Percentiles rank a stretch among this genome's conserved stretches.
Conservation (phyloP, 2,888 invertebrate genomes). For the Thumatha senex region DNA sequence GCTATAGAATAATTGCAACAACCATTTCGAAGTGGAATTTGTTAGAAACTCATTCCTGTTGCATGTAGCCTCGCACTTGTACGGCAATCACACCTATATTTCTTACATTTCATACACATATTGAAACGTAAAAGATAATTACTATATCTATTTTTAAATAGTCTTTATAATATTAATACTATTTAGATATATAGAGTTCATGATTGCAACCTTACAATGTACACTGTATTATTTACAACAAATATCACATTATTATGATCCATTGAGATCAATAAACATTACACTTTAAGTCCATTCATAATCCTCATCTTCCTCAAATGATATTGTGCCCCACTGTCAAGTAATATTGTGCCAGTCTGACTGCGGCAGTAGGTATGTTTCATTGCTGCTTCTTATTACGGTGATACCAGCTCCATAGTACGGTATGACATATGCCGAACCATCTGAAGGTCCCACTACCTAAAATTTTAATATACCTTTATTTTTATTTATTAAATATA, state of each 20-base stretch:
- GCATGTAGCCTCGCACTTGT: too few species aligned
- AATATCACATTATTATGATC: neutral
- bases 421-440: conserved; percentile 96
- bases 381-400: conserved; percentile 92
- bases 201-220: conserved; percentile 1
- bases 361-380: conserved; percentile 91
- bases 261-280: neutral
- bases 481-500: too few species aligned
- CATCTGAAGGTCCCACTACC: conserved; percentile 96
- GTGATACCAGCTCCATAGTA: conserved; percentile 95
- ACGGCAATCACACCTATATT: too few species aligned
- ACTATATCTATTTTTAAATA: too few species aligned
- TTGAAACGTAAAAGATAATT: too few species aligned
- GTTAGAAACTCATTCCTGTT: too few species aligned
- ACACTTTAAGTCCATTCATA: conserved; percentile 74
- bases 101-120: too few species aligned
- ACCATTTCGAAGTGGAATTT: too few species aligned
- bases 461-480: conserved; percentile 39
- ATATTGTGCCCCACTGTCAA: conserved; percentile 80
- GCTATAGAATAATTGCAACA: too few species aligned
- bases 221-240: conserved; percentile 4
- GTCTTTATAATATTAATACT: too few species aligned
- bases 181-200: too few species aligned
- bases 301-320: conserved; percentile 74
- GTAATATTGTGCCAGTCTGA: conserved; percentile 88